Base-by-base conservation (phyloP, 2,888 invertebrate genomes). In the Tetragonula carbonaria region DNA sequence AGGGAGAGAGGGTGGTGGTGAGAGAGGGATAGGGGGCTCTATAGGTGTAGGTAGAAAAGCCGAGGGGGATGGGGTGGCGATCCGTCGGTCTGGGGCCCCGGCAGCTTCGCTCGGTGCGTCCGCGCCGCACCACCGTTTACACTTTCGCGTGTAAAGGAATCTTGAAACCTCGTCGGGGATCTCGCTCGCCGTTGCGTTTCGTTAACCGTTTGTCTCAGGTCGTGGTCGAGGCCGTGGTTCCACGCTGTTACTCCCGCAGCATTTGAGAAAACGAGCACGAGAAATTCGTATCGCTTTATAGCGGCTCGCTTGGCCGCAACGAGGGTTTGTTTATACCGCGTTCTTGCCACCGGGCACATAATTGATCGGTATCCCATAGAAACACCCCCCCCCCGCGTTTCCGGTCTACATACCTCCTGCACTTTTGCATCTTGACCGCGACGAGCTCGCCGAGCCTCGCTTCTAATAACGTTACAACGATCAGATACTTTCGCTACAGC, bases 201-300 rank as follows among this genome's bases (percentile, higher is more conserved):
- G 88, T 89, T 88, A 88, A 23, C 86, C 75, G 91, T 91, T 92
- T 92, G 90, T 90, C 91, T 91, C 91, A 90, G 91, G 90, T 91
- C 91, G 92, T 87, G 91, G 89, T 91, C 87, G 87, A 78, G 75
- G 75, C 86, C 89, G 87, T 78, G 87, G 86, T 88, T 89, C 89
- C 87, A 85, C 86, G 84, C 83, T 80, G 89, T 84, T 87, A 83
- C 88, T 79, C 77, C 72, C n/a, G 78, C 50, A 73, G 75, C 78
- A 74, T 86, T 86, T 86, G 74, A 75, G 85, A 86, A 86, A 88
- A 80, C 77, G 82, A 80, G 68, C 78, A 80, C 59, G 59, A 82
- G 84, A 85, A 88, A 80, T 82, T 67, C 79, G 70, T 75, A 79
- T 84, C 74, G 77, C 85, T 71, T 78, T 82, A 77, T 80, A 82